phyloP scores from a whole-genome alignment of 37 sponge, comb jelly and placozoan genomes.

The Geodia barretti region DNA sequence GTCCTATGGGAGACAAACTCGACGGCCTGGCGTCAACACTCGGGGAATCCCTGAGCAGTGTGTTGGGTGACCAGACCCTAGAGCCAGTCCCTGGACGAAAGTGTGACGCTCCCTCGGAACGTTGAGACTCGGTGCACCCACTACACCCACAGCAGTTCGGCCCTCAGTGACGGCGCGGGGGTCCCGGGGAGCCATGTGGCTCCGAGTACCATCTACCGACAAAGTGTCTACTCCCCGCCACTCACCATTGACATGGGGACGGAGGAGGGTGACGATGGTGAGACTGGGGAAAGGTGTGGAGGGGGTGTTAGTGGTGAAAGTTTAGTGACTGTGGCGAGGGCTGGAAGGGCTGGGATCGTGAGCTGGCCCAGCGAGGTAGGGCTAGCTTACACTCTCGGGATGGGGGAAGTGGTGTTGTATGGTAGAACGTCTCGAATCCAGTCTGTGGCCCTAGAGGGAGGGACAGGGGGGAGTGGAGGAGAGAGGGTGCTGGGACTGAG shows the following conservation, averaged over 20 bases:
- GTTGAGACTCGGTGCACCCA: constrained; percentile 43
- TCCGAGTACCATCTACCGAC: constrained; percentile 55
- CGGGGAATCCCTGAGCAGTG: background rate
- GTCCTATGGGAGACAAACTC: constrained; percentile 10
- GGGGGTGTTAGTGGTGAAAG: background rate
- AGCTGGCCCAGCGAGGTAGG: constrained; percentile 61
- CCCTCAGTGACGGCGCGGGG: constrained; percentile 48
- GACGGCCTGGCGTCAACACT: constrained; percentile 15
- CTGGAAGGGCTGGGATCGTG: background rate
- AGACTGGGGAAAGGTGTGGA: background rate
- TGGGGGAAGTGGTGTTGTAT: constrained; percentile 44
- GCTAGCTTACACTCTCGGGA: constrained; percentile 24
- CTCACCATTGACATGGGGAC: constrained; percentile 9
- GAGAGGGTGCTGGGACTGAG: constrained; percentile 28
- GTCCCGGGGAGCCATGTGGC: constrained; percentile 60
- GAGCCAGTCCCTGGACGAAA: background rate
- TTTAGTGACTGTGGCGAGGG: background rate
- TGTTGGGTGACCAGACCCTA: constrained; percentile 10
- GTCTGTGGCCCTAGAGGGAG: constrained; percentile 50
- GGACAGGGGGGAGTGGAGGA: background rate
- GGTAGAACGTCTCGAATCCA: constrained; percentile 65
- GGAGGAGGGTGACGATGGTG: constrained; percentile 34
- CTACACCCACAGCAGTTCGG: constrained; percentile 70
- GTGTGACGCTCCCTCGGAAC: constrained; percentile 18
- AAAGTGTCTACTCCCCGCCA: constrained; percentile 47